A percentile compares a stretch with the other conserved stretches of the same genome.
These are phyloP conservation scores for Bradynema listronoti DNA, from an alignment of 1,140 invertebrate species.

Conservation along the genomic window DNA sequence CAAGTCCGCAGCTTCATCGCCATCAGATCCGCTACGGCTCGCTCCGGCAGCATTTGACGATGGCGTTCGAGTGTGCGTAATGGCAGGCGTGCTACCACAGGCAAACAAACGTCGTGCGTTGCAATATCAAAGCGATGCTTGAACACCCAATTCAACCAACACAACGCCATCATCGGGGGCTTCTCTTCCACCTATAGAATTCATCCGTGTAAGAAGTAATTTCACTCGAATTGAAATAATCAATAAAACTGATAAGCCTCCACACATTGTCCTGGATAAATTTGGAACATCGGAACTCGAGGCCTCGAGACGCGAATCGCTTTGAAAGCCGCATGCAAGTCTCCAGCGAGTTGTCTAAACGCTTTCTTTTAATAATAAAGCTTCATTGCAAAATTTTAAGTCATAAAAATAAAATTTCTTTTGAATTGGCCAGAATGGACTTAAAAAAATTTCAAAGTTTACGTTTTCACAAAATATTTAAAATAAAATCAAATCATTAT, in stretches of 20 bases:
- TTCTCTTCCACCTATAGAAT: constrained; percentile 39
- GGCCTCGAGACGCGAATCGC: constrained; percentile 46
- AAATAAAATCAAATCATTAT: no score
- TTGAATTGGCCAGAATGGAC: constrained; percentile 1
- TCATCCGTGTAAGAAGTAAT: no score
- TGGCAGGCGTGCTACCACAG: constrained; percentile 45
- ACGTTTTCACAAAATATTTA: no score
- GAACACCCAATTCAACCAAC: constrained; percentile 56
- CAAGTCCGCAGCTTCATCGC: constrained; percentile 50
- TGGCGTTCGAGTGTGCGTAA: constrained; percentile 47
- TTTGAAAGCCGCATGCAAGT: constrained; percentile 57
- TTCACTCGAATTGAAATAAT: not conserved
- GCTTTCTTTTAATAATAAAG: no score
- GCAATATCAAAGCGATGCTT: constrained; percentile 52
- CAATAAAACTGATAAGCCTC: constrained; percentile 9
- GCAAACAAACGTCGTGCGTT: constrained; percentile 50
- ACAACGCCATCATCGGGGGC: constrained; percentile 52
- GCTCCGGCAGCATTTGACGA: constrained; percentile 53
- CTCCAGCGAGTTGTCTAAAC: constrained; percentile 54
- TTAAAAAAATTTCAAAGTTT: no score
- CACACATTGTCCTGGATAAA: constrained; percentile 53
- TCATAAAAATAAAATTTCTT: not conserved
- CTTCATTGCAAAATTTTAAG: no score
- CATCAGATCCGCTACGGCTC: constrained; percentile 47
- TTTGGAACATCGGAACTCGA: constrained; percentile 46